These are phyloP conservation scores for Silurus meridionalis DNA, from an alignment of 2,113 vertebrate genomes.

Conservation along the genomic window DNA sequence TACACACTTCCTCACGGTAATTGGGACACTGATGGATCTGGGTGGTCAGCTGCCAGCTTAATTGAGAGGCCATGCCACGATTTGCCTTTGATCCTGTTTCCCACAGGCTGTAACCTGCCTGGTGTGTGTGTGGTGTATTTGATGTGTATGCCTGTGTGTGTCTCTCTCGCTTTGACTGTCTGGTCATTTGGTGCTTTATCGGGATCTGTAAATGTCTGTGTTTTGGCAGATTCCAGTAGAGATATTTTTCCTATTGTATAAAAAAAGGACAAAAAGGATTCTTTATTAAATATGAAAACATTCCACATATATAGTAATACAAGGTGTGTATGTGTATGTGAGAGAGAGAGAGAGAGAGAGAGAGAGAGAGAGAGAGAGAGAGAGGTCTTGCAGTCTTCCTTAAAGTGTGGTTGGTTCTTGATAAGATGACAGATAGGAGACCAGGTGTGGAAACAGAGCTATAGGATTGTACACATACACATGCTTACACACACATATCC, in stretches of 20 bases:
- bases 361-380: not conserved
- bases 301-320: not conserved
- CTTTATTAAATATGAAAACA: not conserved
- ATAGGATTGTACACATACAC: not conserved
- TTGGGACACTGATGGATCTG: slow-evolving; percentile 21
- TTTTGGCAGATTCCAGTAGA: not conserved
- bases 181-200: not conserved
- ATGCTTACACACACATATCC: slow-evolving; percentile 5
- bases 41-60: slow-evolving; percentile 27
- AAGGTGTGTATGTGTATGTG: not conserved
- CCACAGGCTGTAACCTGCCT: not conserved
- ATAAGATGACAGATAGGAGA: slow-evolving; percentile 37
- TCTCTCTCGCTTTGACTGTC: not conserved
- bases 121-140: not conserved
- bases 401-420: slow-evolving; percentile 24
- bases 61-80: not conserved
- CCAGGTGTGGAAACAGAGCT: slow-evolving; percentile 15
- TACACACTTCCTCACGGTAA: not conserved
- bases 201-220: not conserved
- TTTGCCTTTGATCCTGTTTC: slow-evolving; percentile 29
- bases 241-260: not conserved
- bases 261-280: not conserved
- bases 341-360: not conserved
- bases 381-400: not conserved
- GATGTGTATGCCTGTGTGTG: not conserved